phyloP scores from a whole-genome alignment of 2,888 invertebrate species.

The Synanthedon myopaeformis region DNA sequence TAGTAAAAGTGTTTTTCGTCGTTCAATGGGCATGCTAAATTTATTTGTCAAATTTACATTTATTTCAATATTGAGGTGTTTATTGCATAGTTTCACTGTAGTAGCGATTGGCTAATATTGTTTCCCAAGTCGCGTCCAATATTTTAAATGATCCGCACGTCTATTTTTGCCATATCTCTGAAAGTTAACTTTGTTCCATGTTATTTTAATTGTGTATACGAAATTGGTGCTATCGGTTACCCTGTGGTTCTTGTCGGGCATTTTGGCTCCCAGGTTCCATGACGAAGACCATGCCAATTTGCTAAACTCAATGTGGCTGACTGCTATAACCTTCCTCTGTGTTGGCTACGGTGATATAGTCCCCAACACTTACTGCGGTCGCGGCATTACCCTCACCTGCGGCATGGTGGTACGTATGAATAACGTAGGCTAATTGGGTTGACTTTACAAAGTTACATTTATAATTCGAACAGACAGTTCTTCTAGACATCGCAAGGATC shows the following conservation, averaged over 20 bases:
- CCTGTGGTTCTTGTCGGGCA: conserved; percentile 67
- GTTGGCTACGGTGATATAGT: conserved; percentile 99
- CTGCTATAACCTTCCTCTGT: conserved; percentile 99
- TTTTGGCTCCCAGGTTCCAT: conserved; percentile 86
- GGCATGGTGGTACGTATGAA: conserved; percentile 96
- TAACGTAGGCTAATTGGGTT: conserved; percentile 49
- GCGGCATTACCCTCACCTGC: conserved; percentile 98
- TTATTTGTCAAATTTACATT: conserved; percentile 19
- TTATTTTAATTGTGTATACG: conserved; percentile 10
- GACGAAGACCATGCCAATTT: conserved; percentile 99
- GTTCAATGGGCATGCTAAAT: conserved; percentile 48
- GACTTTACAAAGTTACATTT: conserved; percentile 21
- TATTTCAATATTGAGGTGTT: conserved; percentile 27
- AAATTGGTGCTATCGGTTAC: conserved; percentile 40
- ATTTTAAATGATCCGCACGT: conserved; percentile 1
- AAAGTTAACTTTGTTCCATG: conserved; percentile 8
- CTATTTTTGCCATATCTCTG: conserved; percentile 3
- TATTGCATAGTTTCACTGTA: conserved; percentile 5
- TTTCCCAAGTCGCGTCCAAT: conserved; percentile 1
- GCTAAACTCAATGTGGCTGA: conserved; percentile 99
- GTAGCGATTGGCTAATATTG: conserved; percentile 1
- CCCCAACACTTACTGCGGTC: conserved; percentile 99
- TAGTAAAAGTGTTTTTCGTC: conserved; percentile 44
- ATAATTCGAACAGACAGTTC: conserved; percentile 19
- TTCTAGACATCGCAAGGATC: conserved; percentile 42